Conservation (phyloP, 1,140 invertebrate genomes). For the Coelopa frigida region DNA sequence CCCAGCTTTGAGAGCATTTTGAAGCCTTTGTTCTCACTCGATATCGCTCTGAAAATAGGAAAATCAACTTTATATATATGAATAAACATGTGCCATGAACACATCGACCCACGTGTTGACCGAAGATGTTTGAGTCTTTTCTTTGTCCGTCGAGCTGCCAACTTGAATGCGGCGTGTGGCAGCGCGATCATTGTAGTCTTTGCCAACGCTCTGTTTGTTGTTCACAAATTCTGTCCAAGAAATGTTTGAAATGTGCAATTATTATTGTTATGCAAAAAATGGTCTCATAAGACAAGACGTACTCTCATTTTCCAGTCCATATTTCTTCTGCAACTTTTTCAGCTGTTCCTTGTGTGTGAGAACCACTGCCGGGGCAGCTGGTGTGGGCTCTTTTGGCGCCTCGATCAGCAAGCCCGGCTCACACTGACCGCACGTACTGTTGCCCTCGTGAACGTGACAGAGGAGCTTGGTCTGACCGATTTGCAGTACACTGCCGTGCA, state of each 20-base stretch:
- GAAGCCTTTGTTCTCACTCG: constrained; percentile 78
- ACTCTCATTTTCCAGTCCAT: constrained; percentile 59
- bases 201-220: constrained; percentile 25
- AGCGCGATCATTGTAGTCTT: constrained; percentile 75
- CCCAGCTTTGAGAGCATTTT: constrained; percentile 85
- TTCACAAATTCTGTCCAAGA: constrained; percentile 31
- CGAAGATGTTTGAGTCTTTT: constrained; percentile 74
- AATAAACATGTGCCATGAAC: too few relatives aligned
- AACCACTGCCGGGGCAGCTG: constrained; percentile 4
- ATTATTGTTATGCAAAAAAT: background rate
- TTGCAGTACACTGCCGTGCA: constrained; percentile 68
- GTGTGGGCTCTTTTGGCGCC: background rate
- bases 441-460: constrained; percentile 79
- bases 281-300: constrained; percentile 22
- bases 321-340: constrained; percentile 73
- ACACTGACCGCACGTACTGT: constrained; percentile 80
- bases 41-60: constrained; percentile 56
- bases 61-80: background rate
- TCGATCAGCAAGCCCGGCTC: constrained; percentile 72
- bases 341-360: constrained; percentile 60
- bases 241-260: background rate
- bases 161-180: constrained; percentile 62
- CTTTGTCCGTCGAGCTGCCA: constrained; percentile 74
- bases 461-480: constrained; percentile 65
- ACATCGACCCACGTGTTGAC: constrained; percentile 63